Conservation (phyloP, 2,113 vertebrate species). For the Pycnonotus jocosus region DNA sequence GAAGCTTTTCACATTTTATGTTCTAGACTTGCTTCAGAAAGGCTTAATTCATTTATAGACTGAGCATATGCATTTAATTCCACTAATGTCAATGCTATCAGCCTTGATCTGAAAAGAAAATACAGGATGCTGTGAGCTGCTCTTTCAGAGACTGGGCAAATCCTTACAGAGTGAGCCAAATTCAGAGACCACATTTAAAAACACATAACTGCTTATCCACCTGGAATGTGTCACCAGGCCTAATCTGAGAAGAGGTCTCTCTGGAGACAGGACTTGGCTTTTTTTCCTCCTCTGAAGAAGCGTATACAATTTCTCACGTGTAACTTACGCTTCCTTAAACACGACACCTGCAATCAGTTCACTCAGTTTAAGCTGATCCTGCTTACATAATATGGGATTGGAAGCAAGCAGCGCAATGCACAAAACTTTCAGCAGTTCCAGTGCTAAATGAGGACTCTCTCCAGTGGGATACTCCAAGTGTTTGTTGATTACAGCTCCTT, state of each 20-base stretch:
- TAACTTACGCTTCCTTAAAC: neutral
- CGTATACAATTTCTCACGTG: neutral
- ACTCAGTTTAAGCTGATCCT: neutral
- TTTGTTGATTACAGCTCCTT: neutral
- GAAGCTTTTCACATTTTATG: neutral
- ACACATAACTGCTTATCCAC: neutral
- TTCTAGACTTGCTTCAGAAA: neutral
- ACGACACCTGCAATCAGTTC: neutral
- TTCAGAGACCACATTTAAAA: neutral
- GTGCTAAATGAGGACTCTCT: neutral
- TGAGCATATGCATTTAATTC: neutral
- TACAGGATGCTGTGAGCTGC: neutral
- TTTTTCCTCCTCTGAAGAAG: neutral
- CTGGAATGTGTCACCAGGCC: neutral
- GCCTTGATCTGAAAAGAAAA: neutral
- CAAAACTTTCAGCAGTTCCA: neutral
- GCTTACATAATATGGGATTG: neutral
- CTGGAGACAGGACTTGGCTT: neutral
- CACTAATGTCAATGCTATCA: neutral
- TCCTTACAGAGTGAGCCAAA: neutral
- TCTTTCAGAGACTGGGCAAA: neutral
- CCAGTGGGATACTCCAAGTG: accelerated
- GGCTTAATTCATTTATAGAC: neutral
- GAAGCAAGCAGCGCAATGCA: neutral
- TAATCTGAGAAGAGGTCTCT: neutral